Evolutionary conservation across 92 coral and sea anemone species (phyloP).

Genomic region (Meandrina meandrites): DNA sequence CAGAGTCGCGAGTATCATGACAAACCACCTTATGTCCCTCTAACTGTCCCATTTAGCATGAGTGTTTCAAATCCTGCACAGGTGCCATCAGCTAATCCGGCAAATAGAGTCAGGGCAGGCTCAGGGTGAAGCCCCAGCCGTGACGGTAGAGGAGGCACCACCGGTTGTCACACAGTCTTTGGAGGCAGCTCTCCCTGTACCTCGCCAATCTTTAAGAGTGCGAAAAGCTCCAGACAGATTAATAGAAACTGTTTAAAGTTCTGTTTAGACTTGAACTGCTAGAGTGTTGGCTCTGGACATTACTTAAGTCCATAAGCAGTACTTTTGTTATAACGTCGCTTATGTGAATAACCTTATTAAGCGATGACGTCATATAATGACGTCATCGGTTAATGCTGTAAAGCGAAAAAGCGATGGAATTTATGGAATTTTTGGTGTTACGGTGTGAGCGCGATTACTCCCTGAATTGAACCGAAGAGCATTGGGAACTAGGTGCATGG

Average conservation of each 20-base stretch:
- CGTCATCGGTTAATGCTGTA: too few species aligned
- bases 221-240: conserved; percentile 17
- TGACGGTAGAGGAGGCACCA: not conserved
- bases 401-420: too few species aligned
- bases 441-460: too few species aligned
- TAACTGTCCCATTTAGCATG: not conserved
- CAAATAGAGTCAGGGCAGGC: not conserved
- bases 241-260: not conserved
- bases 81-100: not conserved
- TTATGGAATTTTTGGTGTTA: too few species aligned
- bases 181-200: not conserved
- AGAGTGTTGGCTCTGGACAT: too few species aligned
- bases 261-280: not conserved
- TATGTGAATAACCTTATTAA: too few species aligned
- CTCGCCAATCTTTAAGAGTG: not conserved
- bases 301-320: too few species aligned
- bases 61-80: not conserved
- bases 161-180: not conserved
- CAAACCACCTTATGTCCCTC: not conserved
- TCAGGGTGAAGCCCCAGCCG: not conserved
- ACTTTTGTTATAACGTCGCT: too few species aligned
- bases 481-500: too few species aligned
- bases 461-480: too few species aligned
- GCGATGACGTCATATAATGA: too few species aligned
- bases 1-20: not conserved